Evolutionary conservation across 2,797 vertebrate species (phyloP).

Genomic region (Hoplostethus mediterraneus): DNA sequence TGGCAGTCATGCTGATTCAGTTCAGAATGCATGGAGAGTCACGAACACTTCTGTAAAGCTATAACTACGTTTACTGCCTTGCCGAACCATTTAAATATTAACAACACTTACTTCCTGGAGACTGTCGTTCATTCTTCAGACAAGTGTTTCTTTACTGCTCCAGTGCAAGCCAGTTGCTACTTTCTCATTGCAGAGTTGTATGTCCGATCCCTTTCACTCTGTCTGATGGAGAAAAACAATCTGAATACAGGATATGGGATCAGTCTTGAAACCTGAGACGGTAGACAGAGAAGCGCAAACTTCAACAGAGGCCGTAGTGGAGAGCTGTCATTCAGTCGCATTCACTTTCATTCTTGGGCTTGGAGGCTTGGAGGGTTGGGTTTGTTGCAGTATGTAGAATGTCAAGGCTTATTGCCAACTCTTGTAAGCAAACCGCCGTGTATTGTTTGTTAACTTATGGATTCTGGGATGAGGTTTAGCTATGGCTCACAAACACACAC

Average conservation of each 20-base stretch:
- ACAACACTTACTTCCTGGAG: conserved; percentile 75
- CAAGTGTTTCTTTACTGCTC: background rate
- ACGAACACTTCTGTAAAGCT: background rate
- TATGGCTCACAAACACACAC: background rate
- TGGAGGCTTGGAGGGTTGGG: conserved; percentile 41
- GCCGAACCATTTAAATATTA: conserved; percentile 17
- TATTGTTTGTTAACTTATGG: too few relatives aligned
- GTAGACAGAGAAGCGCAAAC: conserved; percentile 27
- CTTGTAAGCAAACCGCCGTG: too few relatives aligned
- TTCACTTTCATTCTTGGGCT: conserved; percentile 45
- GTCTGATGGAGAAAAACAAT: background rate
- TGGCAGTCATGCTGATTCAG: background rate
- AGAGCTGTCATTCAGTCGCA: conserved; percentile 5
- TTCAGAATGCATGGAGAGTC: background rate
- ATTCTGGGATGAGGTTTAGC: background rate
- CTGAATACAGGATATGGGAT: conserved; percentile 52
- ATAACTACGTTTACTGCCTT: conserved; percentile 17
- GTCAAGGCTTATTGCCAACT: conserved; percentile 16
- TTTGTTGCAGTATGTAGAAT: conserved; percentile 36
- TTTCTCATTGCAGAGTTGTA: background rate
- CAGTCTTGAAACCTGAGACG: conserved; percentile 57
- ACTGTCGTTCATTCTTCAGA: conserved; percentile 55
- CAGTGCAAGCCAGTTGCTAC: background rate
- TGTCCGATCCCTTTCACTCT: conserved; percentile 10
- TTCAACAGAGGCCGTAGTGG: background rate